Conservation (phyloP, 2,113 vertebrate genomes). For the Labeo catla region DNA sequence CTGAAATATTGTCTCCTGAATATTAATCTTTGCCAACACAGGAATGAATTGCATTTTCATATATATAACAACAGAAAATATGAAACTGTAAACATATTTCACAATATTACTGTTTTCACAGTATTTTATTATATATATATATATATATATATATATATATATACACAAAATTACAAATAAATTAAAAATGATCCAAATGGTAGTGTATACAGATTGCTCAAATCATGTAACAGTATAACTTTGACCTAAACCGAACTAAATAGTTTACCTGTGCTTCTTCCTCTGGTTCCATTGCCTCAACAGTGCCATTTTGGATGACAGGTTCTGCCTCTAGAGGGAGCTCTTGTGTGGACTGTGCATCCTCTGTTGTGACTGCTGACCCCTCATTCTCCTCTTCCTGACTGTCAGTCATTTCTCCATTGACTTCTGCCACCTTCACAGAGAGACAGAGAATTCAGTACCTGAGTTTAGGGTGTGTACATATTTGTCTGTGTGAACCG, state of each 20-base stretch:
- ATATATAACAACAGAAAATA: not conserved
- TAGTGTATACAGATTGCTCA: not conserved
- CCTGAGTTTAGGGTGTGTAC: not conserved
- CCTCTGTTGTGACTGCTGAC: not conserved
- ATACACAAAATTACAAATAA: no score
- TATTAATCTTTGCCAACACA: not conserved
- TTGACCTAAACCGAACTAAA: not conserved
- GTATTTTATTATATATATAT: no score
- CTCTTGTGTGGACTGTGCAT: not conserved
- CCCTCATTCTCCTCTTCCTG: not conserved
- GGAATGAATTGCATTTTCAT: not conserved
- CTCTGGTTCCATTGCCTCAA: conserved; percentile 23
- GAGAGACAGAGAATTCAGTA: not conserved
- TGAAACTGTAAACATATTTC: not conserved
- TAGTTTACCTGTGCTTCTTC: not conserved
- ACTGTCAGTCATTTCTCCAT: conserved; percentile 23
- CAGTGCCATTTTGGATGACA: conserved; percentile 20
- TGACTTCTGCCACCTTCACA: conserved; percentile 27
- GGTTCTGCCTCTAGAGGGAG: not conserved
- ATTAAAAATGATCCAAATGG: no score
- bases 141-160: no score
- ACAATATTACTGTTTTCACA: not conserved
- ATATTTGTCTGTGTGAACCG: not conserved
- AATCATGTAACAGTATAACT: not conserved
- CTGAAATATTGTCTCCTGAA: not conserved